Base-by-base conservation (phyloP, 1,140 invertebrate species). In the Pogonus chalceus region DNA sequence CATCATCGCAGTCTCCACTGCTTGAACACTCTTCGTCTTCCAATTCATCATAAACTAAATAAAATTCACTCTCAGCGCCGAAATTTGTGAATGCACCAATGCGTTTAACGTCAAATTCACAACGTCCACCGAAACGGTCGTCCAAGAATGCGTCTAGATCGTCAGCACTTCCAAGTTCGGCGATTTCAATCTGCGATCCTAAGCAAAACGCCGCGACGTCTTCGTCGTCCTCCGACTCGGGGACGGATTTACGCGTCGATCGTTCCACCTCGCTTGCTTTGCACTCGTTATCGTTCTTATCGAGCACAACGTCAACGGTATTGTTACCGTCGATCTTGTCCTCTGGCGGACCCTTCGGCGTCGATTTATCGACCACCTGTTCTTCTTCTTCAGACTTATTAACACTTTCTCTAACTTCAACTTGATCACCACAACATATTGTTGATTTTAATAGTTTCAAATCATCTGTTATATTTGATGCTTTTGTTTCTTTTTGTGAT, bases 51-150 rank as follows among this genome's bases (percentile, higher is more conserved):
- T 67, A 65, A 20, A 61, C 58, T 43, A 60, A 49, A 21, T 51
- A 51, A 37, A 57, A 61, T 39, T 58, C 58, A 47, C 52, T 56
- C 39, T 54, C 52, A 49, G 51, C 54, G 26, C 48, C 35, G 31
- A 50, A 57, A 26, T 54, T 49, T 18, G 51, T 26, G 46, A 61
- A 61, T 20, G 35, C 31, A 50, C 46, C 57, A 43, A 61, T 18
- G 49, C 62, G 51, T n/a, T 49, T 52, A 50, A 62, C 61, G 56
- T 68, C 63, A 46, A 68, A 68, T 53, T 68, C 64, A 55, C 62
- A 63, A 39, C 61, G 56, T 35, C 54, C 54, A 39, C 55, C 35
- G 20, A n/a, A 26, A 43, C 21, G n/a, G 18, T 51, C 23, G 16
- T 21, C 43, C 18, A 50, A 21, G 24, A 31, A 50, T 35, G 47